phyloP scores from a whole-genome alignment of 2,797 vertebrate species.

The Karalla daura region DNA sequence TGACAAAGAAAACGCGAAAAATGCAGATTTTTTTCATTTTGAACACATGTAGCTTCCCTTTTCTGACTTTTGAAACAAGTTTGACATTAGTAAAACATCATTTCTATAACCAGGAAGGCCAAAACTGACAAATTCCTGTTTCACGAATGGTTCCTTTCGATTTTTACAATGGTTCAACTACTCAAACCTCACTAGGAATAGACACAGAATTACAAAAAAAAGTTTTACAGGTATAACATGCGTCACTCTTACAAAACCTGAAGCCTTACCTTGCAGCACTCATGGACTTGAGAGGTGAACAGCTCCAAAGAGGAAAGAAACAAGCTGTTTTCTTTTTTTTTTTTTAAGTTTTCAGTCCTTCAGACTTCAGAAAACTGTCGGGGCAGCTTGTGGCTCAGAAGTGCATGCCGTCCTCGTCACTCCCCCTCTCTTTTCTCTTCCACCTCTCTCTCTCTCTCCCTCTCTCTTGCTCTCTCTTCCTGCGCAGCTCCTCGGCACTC shows the following conservation, averaged over 20 bases:
- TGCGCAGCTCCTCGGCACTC: constrained; percentile 26
- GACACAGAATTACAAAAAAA: too few relatives aligned
- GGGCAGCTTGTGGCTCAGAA: constrained; percentile 16
- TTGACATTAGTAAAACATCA: neutral
- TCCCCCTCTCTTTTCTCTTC: constrained; percentile 23
- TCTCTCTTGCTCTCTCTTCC: constrained; percentile 29
- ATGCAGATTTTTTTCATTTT: neutral
- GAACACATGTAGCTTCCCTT: neutral
- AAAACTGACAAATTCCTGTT: neutral
- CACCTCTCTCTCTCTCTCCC: constrained; percentile 8
- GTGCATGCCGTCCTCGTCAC: constrained; percentile 45
- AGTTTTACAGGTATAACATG: neutral
- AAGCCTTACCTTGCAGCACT: constrained; percentile 79
- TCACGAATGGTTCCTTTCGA: neutral
- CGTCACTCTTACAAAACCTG: neutral
- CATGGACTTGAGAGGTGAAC: constrained; percentile 41
- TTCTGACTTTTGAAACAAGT: neutral
- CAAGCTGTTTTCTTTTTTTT: too few relatives aligned
- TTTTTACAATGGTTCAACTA: neutral
- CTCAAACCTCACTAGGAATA: neutral
- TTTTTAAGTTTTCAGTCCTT: neutral
- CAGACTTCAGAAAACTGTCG: neutral
- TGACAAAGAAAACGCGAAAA: neutral
- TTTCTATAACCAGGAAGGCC: neutral
- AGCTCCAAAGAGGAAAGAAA: neutral